Evolutionary conservation across 2,113 vertebrate genomes (phyloP), one percentile per base, ranked within the genome.

Genomic region (Conger conger): DNA sequence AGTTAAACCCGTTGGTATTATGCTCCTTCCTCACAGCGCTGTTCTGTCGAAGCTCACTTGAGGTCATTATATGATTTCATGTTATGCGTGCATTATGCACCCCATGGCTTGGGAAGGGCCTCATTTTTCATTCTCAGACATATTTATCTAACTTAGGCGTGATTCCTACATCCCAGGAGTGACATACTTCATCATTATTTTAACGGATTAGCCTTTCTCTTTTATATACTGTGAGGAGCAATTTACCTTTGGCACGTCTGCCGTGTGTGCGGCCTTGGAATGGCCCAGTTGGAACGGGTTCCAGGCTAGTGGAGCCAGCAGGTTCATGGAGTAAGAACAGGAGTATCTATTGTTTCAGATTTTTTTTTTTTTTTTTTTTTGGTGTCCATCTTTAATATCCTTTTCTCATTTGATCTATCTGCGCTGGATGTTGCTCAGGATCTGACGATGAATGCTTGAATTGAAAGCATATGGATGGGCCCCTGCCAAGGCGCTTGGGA

Each of bases 331-430:
- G 45, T 50, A 50, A 50, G 35, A n/a, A 57, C 0, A 68, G 63
- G 20, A 36, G 53, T 73, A 42, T 82, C 86, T 87, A 80, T 90
- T 77, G 78, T 53, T 76, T 84, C 57, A 76, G 78, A 77, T 79
- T 53, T 85, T 86, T 88, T 87, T 86, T 85, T 86, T 88, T 87
- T 86, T n/a, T 87, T 86, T 91, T 85, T 86, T 88, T 87, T 86
- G 87, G 86, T 88, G 36, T 80, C 84, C 33, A 35, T 45, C 81
- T 30, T 45, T 68, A 80, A 63, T 68, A 57, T 73, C 37, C 16
- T 73, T 63, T 88, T 86, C 8, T 60, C 88, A 82, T 87, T 87
- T 77, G 86, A 83, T 86, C 76, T 82, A 88, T 86, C 79, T 73
- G 84, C 40, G 68, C 82, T n/a, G 63, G 60, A 86, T 54, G 84